phyloP scores from a whole-genome alignment of 2,888 invertebrate genomes.

The Hirudinaria manillensis region DNA sequence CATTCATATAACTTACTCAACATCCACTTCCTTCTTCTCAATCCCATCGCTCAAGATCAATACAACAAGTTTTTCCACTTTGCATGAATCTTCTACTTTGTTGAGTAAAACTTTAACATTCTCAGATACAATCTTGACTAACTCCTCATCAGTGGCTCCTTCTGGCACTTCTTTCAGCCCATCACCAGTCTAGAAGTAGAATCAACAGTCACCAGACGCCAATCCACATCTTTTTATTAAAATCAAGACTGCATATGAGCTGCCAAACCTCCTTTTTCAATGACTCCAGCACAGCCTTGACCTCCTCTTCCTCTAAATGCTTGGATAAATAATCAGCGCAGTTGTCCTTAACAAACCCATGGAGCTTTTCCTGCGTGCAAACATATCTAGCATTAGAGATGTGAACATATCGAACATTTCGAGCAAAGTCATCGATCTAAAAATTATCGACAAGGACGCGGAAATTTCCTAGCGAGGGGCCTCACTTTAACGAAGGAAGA shows the following conservation, averaged over 20 bases:
- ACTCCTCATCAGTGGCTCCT: slow-evolving; percentile 12
- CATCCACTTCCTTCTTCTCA: slow-evolving; percentile 16
- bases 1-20: slow-evolving; percentile 12
- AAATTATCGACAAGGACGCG: neutral
- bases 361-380: slow-evolving; percentile 16
- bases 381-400: neutral
- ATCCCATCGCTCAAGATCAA: neutral
- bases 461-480: neutral
- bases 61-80: slow-evolving; percentile 15
- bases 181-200: slow-evolving; percentile 17
- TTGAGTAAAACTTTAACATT: neutral
- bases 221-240: too few species aligned
- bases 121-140: neutral
- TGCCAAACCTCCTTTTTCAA: slow-evolving; percentile 25
- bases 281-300: slow-evolving; percentile 18
- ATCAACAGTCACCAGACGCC: neutral
- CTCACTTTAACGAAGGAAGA: slow-evolving; percentile 11
- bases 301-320: slow-evolving; percentile 17
- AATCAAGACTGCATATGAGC: neutral
- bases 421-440: neutral
- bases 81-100: slow-evolving; percentile 10
- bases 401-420: neutral
- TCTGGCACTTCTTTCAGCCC: slow-evolving; percentile 22
- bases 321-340: slow-evolving; percentile 11
- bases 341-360: slow-evolving; percentile 12